Percentiles rank a stretch among this genome's conserved stretches.
Evolutionary conservation across 2,113 vertebrate genomes (phyloP).

Genomic region (Sturnus vulgaris): DNA sequence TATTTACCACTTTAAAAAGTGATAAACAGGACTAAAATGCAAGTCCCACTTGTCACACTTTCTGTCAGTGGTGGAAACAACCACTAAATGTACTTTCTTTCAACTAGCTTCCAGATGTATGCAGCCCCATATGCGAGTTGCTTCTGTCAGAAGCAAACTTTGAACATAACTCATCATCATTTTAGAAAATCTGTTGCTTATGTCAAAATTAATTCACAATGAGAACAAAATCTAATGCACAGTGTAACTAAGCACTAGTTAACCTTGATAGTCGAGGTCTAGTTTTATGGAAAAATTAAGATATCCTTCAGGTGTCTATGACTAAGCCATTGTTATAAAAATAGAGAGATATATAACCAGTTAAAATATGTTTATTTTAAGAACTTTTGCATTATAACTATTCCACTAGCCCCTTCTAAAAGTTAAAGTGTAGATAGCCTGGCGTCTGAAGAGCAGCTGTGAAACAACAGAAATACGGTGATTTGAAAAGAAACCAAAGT

Average conservation of each 20-base stretch:
- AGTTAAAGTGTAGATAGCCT: background rate
- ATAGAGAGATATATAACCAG: background rate
- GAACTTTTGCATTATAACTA: background rate
- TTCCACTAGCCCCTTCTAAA: background rate
- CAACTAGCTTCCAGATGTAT: background rate
- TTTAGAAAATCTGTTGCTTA: background rate
- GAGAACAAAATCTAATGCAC: background rate
- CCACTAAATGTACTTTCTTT: background rate
- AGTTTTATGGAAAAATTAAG: background rate
- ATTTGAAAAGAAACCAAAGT: background rate
- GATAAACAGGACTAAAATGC: background rate
- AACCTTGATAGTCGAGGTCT: background rate
- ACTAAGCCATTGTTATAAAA: background rate
- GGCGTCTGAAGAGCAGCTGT: background rate
- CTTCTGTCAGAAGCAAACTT: background rate
- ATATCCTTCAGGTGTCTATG: background rate
- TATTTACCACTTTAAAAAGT: background rate
- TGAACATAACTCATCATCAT: background rate
- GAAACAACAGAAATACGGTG: background rate
- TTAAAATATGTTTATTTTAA: background rate
- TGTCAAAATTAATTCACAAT: background rate
- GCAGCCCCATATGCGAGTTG: rapidly evolving
- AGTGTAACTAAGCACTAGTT: background rate
- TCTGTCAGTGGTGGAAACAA: background rate
- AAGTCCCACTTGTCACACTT: background rate